A percentile compares a stretch with the other conserved stretches of the same genome.
Evolutionary conservation across 1,140 invertebrate genomes (phyloP).

Genomic region (Pachypsylla venusta): DNA sequence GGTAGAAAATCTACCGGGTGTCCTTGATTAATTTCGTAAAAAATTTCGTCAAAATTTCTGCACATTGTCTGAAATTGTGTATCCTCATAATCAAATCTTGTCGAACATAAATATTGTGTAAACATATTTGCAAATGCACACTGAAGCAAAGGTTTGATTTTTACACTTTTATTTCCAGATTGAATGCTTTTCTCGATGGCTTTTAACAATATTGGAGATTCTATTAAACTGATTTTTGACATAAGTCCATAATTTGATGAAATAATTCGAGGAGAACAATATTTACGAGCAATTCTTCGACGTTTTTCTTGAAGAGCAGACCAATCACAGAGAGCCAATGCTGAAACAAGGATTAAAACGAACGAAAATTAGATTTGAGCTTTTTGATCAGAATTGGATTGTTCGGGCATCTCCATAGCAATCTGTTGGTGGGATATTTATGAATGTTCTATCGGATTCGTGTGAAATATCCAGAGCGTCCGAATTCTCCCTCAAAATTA

Average conservation of each 20-base stretch:
- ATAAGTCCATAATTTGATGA: slow-evolving; percentile 46
- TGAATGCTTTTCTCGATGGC: not conserved
- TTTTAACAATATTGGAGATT: slow-evolving; percentile 6
- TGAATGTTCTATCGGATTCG: too few relatives aligned
- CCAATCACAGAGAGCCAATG: slow-evolving; percentile 72
- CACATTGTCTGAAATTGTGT: slow-evolving; percentile 46
- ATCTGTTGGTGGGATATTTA: too few relatives aligned
- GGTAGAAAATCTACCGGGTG: slow-evolving; percentile 76
- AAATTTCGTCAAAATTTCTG: slow-evolving; percentile 63
- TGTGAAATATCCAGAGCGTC: too few relatives aligned
- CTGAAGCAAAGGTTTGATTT: slow-evolving; percentile 47
- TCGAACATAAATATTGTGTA: slow-evolving; percentile 64
- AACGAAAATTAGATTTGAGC: too few relatives aligned
- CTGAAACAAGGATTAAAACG: slow-evolving; percentile 39
- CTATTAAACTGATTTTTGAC: not conserved
- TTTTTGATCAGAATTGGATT: too few relatives aligned
- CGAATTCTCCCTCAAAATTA: too few relatives aligned
- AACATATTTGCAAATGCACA: slow-evolving; percentile 69
- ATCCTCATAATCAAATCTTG: slow-evolving; percentile 50
- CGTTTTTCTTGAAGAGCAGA: slow-evolving; percentile 59
- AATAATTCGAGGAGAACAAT: slow-evolving; percentile 56
- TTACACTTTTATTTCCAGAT: slow-evolving; percentile 16
- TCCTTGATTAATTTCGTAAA: slow-evolving; percentile 78
- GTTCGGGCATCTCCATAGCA: too few relatives aligned
- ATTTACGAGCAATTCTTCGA: slow-evolving; percentile 53